Conservation (phyloP, 2,113 vertebrate genomes). For the Catharus bicknelli region DNA sequence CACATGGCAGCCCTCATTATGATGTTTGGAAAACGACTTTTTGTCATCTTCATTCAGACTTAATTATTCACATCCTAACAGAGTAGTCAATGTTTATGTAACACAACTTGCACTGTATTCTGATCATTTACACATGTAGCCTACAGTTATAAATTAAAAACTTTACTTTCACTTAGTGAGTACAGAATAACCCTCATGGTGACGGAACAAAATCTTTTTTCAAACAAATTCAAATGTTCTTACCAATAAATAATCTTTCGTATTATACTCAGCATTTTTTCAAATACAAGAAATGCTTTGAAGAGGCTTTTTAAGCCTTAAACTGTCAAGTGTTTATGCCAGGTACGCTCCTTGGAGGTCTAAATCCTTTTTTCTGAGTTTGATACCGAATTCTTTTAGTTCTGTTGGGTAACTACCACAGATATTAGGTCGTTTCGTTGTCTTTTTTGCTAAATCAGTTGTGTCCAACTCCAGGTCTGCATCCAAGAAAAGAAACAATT, state of each 20-base stretch:
- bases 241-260: neutral
- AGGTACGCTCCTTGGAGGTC: neutral
- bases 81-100: neutral
- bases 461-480: neutral
- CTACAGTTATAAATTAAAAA: neutral
- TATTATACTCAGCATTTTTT: neutral
- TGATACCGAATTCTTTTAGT: neutral
- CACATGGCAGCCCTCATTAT: neutral
- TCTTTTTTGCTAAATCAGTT: neutral
- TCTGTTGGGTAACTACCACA: neutral
- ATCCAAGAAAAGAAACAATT: neutral
- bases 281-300: neutral
- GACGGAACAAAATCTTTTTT: neutral
- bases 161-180: neutral
- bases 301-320: neutral
- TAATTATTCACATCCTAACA: neutral
- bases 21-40: neutral
- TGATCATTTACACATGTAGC: neutral
- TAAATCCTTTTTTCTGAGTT: neutral
- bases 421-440: neutral
- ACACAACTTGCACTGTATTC: neutral
- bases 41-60: neutral
- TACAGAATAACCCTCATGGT: neutral
- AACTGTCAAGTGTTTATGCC: neutral
- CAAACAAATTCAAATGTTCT: neutral